Evolutionary conservation across 2,797 vertebrate species (phyloP), one percentile per base, ranked within the genome.

Genomic region (Dipus sagitta): DNA sequence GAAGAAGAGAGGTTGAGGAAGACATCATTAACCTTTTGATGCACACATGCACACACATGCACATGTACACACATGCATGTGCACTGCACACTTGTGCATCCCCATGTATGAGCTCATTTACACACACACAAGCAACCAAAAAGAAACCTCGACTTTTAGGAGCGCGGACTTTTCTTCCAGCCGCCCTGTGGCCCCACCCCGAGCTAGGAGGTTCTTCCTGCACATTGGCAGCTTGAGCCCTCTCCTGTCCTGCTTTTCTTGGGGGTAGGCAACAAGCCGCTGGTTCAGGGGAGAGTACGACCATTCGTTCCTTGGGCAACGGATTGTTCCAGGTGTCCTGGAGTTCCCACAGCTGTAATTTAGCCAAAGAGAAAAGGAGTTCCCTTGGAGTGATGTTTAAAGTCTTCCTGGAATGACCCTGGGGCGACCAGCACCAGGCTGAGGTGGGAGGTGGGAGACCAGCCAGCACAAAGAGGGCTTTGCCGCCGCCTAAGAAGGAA

Each of bases 301-400:
- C 23, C 14, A 0, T 18, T 17, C 6, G 28, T 0, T 20, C 6
- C 34, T 0, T 20, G 5, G 11, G 65, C n/a, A 14, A 1, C 78
- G 26, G 15, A 1, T 6, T 5, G 23, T n/a, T 60, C 87, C 17
- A 20, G 32, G 14, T 23, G 58, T 5, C 2, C 60, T 18, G 0
- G 5, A 4, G 9, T 32, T 68, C 67, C 47, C 6, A 0, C 24
- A 28, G 6, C 86, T 64, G 15, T 78, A n/a, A 62, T 78, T 91
- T n/a, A 15, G 42, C 34, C 14, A 13, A 70, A 14, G 15, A 28
- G 17, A 32, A 81, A 74, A 58, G 71, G 83, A 67, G 67, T 20
- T 10, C 15, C 5, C 65, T 76, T 20, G 52, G 58, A 72, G 54
- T 0, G 18, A 14, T 24, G 65, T 90, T 75, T 58, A 60, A 30